Evolutionary conservation across 1,140 invertebrate species (phyloP).

Genomic region (Andricus grossulariae): DNA sequence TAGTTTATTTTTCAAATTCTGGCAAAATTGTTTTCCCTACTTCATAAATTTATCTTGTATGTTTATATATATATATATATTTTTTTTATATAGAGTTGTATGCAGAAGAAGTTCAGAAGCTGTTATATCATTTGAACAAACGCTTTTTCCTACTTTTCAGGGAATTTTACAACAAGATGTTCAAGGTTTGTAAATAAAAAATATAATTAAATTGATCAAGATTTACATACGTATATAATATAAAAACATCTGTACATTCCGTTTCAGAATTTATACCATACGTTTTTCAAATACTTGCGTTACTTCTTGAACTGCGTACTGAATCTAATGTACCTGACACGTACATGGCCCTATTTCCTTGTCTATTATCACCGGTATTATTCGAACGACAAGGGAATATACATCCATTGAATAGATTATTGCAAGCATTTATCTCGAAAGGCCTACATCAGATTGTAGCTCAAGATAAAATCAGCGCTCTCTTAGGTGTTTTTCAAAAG

Average conservation of each 20-base stretch:
- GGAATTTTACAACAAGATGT: conserved; percentile 95
- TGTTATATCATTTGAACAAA: conserved; percentile 92
- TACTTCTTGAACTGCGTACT: conserved; percentile 90
- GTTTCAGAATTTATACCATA: conserved; percentile 96
- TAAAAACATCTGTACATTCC: conserved; percentile 32
- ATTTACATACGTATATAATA: conserved; percentile 1
- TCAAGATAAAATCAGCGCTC: conserved; percentile 84
- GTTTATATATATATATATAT: conserved; percentile 42
- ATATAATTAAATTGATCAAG: not conserved
- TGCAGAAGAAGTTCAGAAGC: conserved; percentile 87
- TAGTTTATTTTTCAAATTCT: no score
- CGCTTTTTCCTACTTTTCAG: conserved; percentile 95
- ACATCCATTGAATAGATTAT: conserved; percentile 90
- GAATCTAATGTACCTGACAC: conserved; percentile 81
- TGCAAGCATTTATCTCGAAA: conserved; percentile 90
- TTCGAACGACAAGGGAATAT: conserved; percentile 96
- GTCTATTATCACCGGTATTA: conserved; percentile 89
- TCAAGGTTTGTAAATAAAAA: conserved; percentile 80
- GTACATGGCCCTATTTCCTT: conserved; percentile 93
- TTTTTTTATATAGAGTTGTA: conserved; percentile 83
- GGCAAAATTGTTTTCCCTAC: no score
- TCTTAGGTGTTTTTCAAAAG: conserved; percentile 97
- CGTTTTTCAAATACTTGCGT: conserved; percentile 96
- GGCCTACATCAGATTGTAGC: conserved; percentile 85
- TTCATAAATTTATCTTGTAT: not conserved